Base-by-base conservation (phyloP, 2,113 vertebrate genomes). In the Colinus virginianus region DNA sequence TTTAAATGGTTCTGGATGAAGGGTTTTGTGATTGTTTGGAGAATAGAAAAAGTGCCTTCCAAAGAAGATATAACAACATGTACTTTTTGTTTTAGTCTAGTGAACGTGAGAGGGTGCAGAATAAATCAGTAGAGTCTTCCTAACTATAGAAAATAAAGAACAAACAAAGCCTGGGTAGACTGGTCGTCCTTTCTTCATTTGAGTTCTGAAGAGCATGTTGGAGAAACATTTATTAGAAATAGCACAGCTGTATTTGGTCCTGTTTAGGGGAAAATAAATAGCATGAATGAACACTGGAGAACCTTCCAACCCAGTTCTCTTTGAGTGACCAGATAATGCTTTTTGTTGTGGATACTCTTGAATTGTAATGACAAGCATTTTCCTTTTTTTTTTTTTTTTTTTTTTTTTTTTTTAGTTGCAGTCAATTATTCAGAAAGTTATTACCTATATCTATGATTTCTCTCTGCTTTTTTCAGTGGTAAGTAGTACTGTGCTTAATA, bases 391-490 rank as follows among this genome's bases (percentile, higher is more conserved):
- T 36, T 36, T 36, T 36, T 36, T 36, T 36, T 36, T 83, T 28
- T 8, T 13, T 36, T 5, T 25, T 8, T 25, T 61, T 46, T 78
- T 93, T 40, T 89, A 99, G 99, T 97, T 99, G 88, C 99, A 99
- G 97, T 99, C 98, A 15, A 98, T 99, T 88, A 99, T 99, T 97
- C 97, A 97, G 96, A 99, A 99, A 97, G 98, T 99, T 85, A 98
- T 99, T 70, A 94, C 97, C 56, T 98, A 99, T 94, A 99, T 99
- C 92, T 97, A 98, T 22, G 98, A 99, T 95, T 99, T 99, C 92
- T 98, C 99, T 9, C 66, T 99, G 83, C 98, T 99, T 92, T 99
- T 99, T 97, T 99, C 99, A 58, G 98, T 99, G 99, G 99, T 99
- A 97, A 98, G 98, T 97, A 53, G 43, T 23, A 9, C 14, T 90